These are phyloP conservation scores for Gopherus evgoodei DNA, from an alignment of 2,113 vertebrate species.

Conservation along the genomic window DNA sequence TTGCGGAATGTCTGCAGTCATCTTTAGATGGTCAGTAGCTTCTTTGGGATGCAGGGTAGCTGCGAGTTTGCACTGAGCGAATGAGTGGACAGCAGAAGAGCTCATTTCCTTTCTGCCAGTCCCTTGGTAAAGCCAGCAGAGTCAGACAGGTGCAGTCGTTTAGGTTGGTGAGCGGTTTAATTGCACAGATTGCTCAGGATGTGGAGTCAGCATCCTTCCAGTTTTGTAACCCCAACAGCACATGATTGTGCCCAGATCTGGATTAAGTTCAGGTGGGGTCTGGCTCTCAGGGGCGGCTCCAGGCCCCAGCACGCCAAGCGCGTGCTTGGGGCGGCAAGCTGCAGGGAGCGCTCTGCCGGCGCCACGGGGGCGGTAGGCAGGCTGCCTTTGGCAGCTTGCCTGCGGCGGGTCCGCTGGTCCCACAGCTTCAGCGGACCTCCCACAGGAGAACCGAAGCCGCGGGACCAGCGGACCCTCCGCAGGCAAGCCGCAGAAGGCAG, in stretches of 20 bases:
- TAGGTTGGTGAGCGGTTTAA: background rate
- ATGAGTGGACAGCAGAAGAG: background rate
- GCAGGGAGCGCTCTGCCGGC: too few relatives aligned
- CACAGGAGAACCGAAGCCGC: too few relatives aligned
- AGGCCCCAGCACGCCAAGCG: too few relatives aligned
- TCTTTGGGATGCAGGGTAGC: background rate
- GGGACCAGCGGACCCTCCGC: too few relatives aligned
- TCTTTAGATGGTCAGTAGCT: background rate
- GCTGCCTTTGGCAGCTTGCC: too few relatives aligned
- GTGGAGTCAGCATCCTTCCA: background rate
- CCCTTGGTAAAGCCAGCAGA: background rate
- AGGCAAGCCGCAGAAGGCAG: too few relatives aligned
- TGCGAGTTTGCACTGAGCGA: background rate
- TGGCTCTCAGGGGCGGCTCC: background rate
- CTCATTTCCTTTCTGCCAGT: background rate
- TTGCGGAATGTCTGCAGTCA: background rate
- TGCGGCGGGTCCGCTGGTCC: too few relatives aligned
- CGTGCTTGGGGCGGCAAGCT: too few relatives aligned
- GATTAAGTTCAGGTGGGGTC: background rate
- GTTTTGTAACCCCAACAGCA: background rate
- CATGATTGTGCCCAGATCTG: background rate
- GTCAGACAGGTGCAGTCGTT: background rate
- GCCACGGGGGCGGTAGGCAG: too few relatives aligned
- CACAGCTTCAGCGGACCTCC: too few relatives aligned
- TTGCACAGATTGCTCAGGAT: background rate